Conservation (phyloP, 2,113 vertebrate species). For the Melanotaenia duboulayi region DNA sequence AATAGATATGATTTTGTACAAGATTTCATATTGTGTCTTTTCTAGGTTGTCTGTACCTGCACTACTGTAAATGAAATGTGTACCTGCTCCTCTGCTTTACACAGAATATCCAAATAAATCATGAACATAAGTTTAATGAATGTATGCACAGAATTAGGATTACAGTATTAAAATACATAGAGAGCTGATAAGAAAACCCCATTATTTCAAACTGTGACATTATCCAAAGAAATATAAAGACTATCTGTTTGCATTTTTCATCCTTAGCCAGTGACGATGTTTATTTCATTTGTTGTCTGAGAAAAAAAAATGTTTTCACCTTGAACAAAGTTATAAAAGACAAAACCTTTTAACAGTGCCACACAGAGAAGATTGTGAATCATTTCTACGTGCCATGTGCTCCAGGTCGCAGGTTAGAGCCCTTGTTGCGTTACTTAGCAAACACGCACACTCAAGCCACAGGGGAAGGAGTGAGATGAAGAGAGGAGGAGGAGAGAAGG, state of each 20-base stretch:
- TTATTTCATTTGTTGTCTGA: constrained; percentile 8
- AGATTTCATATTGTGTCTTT: no score
- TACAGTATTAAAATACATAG: no score
- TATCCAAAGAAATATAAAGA: not conserved
- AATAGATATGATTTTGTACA: no score
- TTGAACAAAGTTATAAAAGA: constrained; percentile 79
- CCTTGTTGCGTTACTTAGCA: constrained; percentile 60
- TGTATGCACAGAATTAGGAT: no score
- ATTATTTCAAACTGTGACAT: not conserved
- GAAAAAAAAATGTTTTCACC: constrained; percentile 63
- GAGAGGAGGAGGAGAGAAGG: constrained; percentile 46
- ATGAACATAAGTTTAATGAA: no score
- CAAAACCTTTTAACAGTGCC: constrained; percentile 71
- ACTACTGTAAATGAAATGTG: no score
- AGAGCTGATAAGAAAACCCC: no score
- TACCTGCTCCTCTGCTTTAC: no score
- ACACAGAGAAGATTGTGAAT: constrained; percentile 79
- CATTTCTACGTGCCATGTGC: constrained; percentile 66
- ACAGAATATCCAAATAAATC: no score
- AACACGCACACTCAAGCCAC: constrained; percentile 53
- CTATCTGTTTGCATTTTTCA: not conserved
- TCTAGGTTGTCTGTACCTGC: no score
- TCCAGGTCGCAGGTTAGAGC: constrained; percentile 71
- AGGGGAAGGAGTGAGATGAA: constrained; percentile 64
- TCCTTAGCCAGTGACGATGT: not conserved